These are phyloP conservation scores for Salminus brasiliensis DNA, from an alignment of 2,113 vertebrate genomes.

Conservation along the genomic window DNA sequence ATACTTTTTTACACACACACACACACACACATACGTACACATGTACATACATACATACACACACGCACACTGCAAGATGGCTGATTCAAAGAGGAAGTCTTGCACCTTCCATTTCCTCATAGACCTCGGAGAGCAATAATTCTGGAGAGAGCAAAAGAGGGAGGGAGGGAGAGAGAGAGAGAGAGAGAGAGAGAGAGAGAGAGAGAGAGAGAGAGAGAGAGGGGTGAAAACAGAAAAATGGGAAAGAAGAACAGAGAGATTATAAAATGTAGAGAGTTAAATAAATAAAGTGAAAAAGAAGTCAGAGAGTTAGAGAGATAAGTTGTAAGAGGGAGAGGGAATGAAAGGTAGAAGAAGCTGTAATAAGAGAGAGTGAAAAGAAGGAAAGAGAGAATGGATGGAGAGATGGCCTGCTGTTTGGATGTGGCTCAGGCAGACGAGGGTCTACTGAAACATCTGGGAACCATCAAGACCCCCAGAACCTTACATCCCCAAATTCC, in stretches of 20 bases:
- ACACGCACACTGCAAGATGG: not conserved
- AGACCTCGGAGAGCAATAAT: not conserved
- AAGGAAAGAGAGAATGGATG: not conserved
- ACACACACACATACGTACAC: not conserved
- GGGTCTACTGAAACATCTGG: slow-evolving; percentile 78
- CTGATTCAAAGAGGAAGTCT: not conserved
- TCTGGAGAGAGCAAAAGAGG: slow-evolving; percentile 38
- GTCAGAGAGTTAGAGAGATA: not conserved
- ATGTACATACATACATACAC: not conserved
- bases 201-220: not conserved
- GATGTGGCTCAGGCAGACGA: slow-evolving; percentile 19
- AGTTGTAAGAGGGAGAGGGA: not conserved
- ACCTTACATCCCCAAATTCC: slow-evolving; percentile 69
- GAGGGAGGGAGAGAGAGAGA: slow-evolving; percentile 7
- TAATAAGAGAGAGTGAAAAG: slow-evolving; percentile 54
- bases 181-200: not conserved
- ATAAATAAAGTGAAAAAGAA: not conserved
- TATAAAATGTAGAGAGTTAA: not conserved
- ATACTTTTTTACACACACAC: too few relatives aligned
- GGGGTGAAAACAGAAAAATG: too few relatives aligned
- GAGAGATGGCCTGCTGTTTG: slow-evolving; percentile 61
- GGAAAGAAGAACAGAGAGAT: too few relatives aligned
- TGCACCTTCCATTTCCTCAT: not conserved
- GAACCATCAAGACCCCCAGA: slow-evolving; percentile 79
- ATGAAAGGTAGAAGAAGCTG: too few relatives aligned